Percentiles rank a stretch among this genome's conserved stretches.
phyloP scores from a whole-genome alignment of 1,140 invertebrate genomes.

The Diploscapter pachys region DNA sequence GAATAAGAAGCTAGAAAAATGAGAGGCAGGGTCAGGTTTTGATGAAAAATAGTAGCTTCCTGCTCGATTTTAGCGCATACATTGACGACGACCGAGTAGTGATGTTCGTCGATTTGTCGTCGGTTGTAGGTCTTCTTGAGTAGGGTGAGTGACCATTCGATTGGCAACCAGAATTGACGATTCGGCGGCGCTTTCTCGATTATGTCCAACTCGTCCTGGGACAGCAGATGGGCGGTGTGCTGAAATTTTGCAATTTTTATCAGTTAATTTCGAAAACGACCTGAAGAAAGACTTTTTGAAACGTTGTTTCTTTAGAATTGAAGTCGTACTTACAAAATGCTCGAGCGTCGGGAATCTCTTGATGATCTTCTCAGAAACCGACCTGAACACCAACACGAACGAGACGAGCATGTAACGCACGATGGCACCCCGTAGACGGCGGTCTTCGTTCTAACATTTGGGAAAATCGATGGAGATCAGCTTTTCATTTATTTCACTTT shows the following conservation, averaged over 20 bases:
- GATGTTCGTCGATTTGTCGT: conserved; percentile 26
- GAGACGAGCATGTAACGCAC: conserved; percentile 39
- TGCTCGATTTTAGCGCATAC: background rate
- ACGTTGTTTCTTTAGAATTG: conserved; percentile 13
- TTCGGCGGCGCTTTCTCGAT: conserved; percentile 6
- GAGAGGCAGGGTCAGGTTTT: too few relatives aligned
- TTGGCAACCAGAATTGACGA: conserved; percentile 31
- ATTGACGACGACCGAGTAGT: conserved; percentile 24
- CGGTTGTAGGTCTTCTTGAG: conserved; percentile 12
- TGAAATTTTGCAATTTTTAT: background rate
- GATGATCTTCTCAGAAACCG: conserved; percentile 23
- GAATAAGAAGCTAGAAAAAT: too few relatives aligned
- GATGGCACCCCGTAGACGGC: conserved; percentile 24
- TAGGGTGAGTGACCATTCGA: conserved; percentile 33
- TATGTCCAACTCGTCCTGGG: background rate
- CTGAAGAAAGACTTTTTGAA: conserved; percentile 22
- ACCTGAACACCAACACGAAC: conserved; percentile 37
- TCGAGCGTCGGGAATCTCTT: conserved; percentile 33
- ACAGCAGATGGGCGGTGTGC: background rate
- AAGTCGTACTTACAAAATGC: conserved; percentile 17
- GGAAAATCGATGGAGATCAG: background rate
- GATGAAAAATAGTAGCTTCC: too few relatives aligned
- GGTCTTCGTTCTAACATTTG: conserved; percentile 27
- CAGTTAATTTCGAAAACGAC: background rate
- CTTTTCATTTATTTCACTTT: conserved; percentile 1